Percentiles rank a stretch among this genome's conserved stretches.
Conservation (phyloP, 2,888 invertebrate species). For the Xestia xanthographa region DNA sequence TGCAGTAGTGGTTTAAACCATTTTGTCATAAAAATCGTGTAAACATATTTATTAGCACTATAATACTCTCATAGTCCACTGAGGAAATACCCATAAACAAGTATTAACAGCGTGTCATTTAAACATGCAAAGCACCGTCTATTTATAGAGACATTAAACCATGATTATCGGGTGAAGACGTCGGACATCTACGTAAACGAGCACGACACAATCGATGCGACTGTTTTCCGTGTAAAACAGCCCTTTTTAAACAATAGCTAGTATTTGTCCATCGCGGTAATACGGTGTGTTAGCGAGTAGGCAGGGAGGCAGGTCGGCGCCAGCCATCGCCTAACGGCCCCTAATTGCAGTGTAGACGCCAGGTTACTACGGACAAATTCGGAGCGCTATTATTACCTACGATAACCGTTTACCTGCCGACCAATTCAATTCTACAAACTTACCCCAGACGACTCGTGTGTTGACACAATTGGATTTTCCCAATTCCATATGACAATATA, state of each 20-base stretch:
- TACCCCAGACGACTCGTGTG: conserved; percentile 73
- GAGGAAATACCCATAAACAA: conserved; percentile 35
- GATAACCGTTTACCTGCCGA: conserved; percentile 83
- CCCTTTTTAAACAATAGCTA: conserved; percentile 58
- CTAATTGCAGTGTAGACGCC: conserved; percentile 80
- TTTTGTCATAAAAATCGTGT: conserved; percentile 10
- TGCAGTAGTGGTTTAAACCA: neutral
- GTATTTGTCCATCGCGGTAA: conserved; percentile 55
- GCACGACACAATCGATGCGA: conserved; percentile 28
- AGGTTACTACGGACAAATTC: conserved; percentile 77
- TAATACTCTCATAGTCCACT: conserved; percentile 8
- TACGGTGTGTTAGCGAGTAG: conserved; percentile 51
- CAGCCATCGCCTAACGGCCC: conserved; percentile 75
- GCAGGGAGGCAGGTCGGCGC: conserved; percentile 59
- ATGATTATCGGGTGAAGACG: conserved; percentile 39
- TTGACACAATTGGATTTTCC: conserved; percentile 84
- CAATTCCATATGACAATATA: conserved; percentile 80
- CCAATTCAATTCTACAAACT: conserved; percentile 81
- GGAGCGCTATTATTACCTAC: conserved; percentile 78
- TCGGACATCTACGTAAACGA: conserved; percentile 14
- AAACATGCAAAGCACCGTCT: conserved; percentile 38
- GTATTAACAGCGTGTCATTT: conserved; percentile 19
- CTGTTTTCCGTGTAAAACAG: conserved; percentile 36
- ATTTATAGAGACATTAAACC: conserved; percentile 58
- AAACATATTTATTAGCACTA: conserved; percentile 20